Conservation (phyloP, 2,888 invertebrate genomes). For the Luperina nickerlii region DNA sequence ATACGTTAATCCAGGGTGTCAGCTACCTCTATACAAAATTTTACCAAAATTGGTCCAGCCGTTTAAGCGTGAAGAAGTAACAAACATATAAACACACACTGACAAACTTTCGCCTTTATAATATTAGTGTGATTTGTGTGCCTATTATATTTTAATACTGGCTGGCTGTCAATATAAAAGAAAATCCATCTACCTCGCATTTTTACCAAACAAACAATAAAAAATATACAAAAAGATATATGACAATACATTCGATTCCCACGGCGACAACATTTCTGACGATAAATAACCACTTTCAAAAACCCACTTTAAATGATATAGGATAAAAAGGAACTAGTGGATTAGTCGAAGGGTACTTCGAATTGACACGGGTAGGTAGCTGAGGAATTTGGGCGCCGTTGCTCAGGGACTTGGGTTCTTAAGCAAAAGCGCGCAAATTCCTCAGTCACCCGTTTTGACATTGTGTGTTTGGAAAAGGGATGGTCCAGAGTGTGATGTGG, state of each 20-base stretch:
- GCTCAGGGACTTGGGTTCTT: neutral
- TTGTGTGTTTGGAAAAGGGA: conserved; percentile 17
- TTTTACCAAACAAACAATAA: neutral
- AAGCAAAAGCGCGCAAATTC: conserved; percentile 26
- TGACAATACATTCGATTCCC: conserved; percentile 14
- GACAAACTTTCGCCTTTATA: no score
- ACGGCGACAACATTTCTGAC: conserved; percentile 31
- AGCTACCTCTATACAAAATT: no score
- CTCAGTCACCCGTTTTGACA: conserved; percentile 41
- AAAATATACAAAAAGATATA: neutral
- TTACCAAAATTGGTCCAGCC: no score
- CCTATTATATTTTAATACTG: no score
- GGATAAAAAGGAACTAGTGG: conserved; percentile 18
- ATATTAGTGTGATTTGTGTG: no score
- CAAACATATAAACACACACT: no score
- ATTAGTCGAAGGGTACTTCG: neutral
- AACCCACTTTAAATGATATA: conserved; percentile 33
- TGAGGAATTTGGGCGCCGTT: no score
- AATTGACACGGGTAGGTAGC: neutral
- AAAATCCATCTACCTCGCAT: neutral
- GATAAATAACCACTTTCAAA: conserved; percentile 37
- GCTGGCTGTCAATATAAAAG: no score
- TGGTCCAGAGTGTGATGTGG: conserved; percentile 21
- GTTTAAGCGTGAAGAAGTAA: no score
- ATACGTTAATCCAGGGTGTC: no score